Conservation (phyloP, 53 echinoderm and acorn worm genomes). For the Henricia sp. region DNA sequence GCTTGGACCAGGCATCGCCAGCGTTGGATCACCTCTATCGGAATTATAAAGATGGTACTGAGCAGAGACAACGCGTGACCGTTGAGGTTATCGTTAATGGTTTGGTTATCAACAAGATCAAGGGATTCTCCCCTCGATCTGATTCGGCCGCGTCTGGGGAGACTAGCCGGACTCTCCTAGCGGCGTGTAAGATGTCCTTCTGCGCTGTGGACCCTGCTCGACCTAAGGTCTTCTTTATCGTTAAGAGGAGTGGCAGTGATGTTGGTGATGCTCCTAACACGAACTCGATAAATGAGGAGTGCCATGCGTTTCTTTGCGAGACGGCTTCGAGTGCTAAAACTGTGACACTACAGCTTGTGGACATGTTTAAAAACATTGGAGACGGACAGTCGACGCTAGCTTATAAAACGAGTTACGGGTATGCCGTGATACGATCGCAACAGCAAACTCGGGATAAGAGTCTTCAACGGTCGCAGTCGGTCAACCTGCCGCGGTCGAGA, state of each 20-base stretch:
- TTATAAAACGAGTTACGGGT: conserved; percentile 34
- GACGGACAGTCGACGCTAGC: conserved; percentile 42
- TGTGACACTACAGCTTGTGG: conserved; percentile 61
- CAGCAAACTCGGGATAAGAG: conserved; percentile 66
- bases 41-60: conserved; percentile 69
- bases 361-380: conserved; percentile 63
- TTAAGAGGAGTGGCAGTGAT: conserved; percentile 42
- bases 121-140: conserved; percentile 11
- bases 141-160: neutral
- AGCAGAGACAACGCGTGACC: conserved; percentile 60
- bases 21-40: conserved; percentile 72
- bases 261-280: neutral
- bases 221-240: conserved; percentile 61
- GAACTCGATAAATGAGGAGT: conserved; percentile 24
- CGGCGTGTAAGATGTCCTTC: conserved; percentile 61
- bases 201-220: conserved; percentile 69
- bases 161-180: conserved; percentile 29
- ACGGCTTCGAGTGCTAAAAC: conserved; percentile 39
- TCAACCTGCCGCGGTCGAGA: conserved; percentile 64
- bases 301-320: conserved; percentile 74
- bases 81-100: conserved; percentile 76
- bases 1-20: conserved; percentile 73
- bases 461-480: conserved; percentile 63
- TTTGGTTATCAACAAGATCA: conserved; percentile 58
- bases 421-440: conserved; percentile 22